Evolutionary conservation across 2,888 invertebrate species (phyloP), one percentile per base, ranked within the genome.

Genomic region (Odontocolon sp.): DNA sequence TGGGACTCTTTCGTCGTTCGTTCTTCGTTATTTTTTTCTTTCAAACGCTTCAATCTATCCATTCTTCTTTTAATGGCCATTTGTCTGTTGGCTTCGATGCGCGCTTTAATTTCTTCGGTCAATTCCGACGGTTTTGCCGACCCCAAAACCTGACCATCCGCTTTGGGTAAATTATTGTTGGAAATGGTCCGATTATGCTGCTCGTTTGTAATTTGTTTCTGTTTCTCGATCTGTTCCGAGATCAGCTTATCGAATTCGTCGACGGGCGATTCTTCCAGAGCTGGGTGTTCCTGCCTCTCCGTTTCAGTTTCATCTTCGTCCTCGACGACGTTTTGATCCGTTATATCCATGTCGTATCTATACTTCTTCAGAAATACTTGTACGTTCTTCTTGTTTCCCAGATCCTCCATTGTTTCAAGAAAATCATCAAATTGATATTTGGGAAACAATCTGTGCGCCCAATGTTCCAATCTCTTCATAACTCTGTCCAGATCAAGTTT

Each of bases 381-480:
- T 9, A 98, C 93, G 45, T 94, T 92, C 84, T 94, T 95, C 87
- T 97, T 98, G 57, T 92, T 92, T 0, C 98, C 98, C 0, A 99
- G 92, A 74, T 94, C 94, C 88, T 98, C 98, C 16, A 95, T 91
- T 86, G 93, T 93, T n/a, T 92, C 92, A 2, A 98, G 90, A 79
- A 96, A 95, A 89, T 98, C 97, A 86, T 96, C 96, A 91, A 98
- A 99, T 9, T 94, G 93, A 87, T 95, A 95, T 87, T 95, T 96
- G 0, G 99, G 98, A 91, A 95, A 98, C 80, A 99, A 91, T 57
- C 98, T 92, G 90, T 98, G 98, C 0, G 95, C 95, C 99, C 99
- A 99, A 87, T 98, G 97, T 85, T 98, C 97, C 66, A 98, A 88
- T 70, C 94, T 94, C 66, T 95, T 94, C 91, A 99, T 92, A 0